Evolutionary conservation across 53 echinoderm and acorn worm genomes (phyloP).

Genomic region (Paracentrotus lividus): DNA sequence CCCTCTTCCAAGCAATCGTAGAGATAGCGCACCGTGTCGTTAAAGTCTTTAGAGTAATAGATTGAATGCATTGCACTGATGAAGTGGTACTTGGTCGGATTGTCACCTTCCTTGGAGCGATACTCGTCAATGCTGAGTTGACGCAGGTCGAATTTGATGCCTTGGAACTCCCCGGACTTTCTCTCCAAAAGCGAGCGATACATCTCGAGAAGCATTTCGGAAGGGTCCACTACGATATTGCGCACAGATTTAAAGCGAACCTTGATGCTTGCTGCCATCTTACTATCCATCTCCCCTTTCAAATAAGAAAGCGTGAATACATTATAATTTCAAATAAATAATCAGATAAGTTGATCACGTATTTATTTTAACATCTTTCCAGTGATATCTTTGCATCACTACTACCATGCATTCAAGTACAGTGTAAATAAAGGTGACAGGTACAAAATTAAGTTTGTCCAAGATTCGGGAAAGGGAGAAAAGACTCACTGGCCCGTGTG

Average conservation of each 20-base stretch:
- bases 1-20: conserved; percentile 66
- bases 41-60: conserved; percentile 20
- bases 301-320: conserved; percentile 4
- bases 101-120: background rate
- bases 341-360: no score
- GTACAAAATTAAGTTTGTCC: no score
- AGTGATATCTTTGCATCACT: no score
- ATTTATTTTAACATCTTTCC: no score
- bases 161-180: background rate
- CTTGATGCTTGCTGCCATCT: conserved; percentile 6
- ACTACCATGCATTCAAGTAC: no score
- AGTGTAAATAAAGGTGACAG: no score
- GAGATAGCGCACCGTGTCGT: conserved; percentile 55
- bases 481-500: no score
- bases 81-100: conserved; percentile 54
- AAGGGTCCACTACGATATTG: conserved; percentile 21
- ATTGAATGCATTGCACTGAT: conserved; percentile 60
- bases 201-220: background rate
- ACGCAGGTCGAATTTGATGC: conserved; percentile 26
- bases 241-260: background rate
- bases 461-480: no score
- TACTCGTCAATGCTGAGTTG: conserved; percentile 44
- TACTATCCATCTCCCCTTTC: conserved; percentile 41
- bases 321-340: no score
- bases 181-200: conserved; percentile 17